A percentile compares a stretch with the other conserved stretches of the same genome.
phyloP scores from a whole-genome alignment of 1,140 invertebrate species.

The Bombus vancouverensis region DNA sequence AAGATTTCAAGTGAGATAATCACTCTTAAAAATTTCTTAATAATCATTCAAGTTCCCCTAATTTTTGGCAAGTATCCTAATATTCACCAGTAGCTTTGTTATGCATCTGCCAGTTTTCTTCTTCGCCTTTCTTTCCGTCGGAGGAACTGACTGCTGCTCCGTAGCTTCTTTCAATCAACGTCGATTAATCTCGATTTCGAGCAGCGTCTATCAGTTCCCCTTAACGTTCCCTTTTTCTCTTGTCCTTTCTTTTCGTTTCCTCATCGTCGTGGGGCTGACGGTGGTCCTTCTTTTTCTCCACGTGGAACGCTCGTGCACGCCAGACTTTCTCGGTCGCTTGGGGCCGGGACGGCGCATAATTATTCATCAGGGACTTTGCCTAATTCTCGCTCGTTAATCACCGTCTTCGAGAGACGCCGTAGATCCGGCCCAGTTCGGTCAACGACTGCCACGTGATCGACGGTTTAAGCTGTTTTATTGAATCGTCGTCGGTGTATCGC shows the following conservation, averaged over 20 bases:
- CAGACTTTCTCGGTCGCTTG: slow-evolving; percentile 36
- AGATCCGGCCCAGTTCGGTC: slow-evolving; percentile 37
- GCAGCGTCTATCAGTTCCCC: slow-evolving; percentile 36
- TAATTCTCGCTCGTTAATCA: slow-evolving; percentile 71
- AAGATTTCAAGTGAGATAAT: neutral
- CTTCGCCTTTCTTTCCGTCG: slow-evolving; percentile 24
- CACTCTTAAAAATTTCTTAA: no score
- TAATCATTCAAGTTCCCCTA: neutral
- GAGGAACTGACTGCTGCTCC: neutral
- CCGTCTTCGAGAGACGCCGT: slow-evolving; percentile 38
- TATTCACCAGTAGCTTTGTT: neutral
- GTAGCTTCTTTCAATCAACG: slow-evolving; percentile 69
- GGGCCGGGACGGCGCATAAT: slow-evolving; percentile 56
- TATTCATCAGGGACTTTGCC: slow-evolving; percentile 67
- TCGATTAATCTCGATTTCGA: slow-evolving; percentile 74
- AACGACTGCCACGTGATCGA: slow-evolving; percentile 53
- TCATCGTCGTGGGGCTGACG: neutral
- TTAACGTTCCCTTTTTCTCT: slow-evolving; percentile 13
- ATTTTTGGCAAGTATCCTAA: slow-evolving; percentile 39
- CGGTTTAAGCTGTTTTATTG: slow-evolving; percentile 41
- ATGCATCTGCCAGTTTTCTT: slow-evolving; percentile 15
- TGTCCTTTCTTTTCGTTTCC: neutral
- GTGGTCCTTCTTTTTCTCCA: slow-evolving; percentile 34
- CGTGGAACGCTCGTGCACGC: slow-evolving; percentile 30
- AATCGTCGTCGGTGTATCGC: slow-evolving; percentile 9